phyloP scores from a whole-genome alignment of 64 coral and sea anemone genomes.

The Catalaphyllia jardinei region DNA sequence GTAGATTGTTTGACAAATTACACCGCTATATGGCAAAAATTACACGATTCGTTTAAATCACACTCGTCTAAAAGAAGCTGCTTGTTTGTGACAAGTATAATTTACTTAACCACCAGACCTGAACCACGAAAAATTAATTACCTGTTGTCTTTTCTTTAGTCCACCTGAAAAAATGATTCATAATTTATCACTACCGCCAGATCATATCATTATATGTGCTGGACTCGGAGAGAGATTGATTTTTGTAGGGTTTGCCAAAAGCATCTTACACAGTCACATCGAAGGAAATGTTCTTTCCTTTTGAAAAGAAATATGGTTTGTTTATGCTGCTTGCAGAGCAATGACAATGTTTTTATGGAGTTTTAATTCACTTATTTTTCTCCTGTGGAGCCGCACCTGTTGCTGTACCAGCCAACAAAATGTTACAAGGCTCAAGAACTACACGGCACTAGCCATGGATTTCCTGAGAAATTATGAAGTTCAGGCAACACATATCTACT shows the following conservation, averaged over 20 bases:
- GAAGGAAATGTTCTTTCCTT: not conserved
- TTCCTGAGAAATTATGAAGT: constrained; percentile 49
- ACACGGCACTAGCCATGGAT: constrained; percentile 40
- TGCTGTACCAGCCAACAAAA: not conserved
- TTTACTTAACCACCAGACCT: constrained; percentile 21
- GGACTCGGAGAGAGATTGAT: not conserved
- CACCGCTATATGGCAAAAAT: not conserved
- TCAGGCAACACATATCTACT: constrained; percentile 14
- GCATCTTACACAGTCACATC: not conserved
- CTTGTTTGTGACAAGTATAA: not conserved
- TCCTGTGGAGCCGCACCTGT: not conserved
- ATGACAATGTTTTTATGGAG: constrained; percentile 10
- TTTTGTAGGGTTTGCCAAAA: not conserved
- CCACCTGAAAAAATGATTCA: not conserved
- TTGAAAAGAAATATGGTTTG: not conserved
- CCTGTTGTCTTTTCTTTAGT: not conserved
- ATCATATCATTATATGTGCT: constrained; percentile 24
- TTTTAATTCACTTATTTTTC: not conserved
- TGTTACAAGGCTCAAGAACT: constrained; percentile 41
- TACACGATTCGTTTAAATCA: not conserved
- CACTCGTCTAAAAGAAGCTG: not conserved
- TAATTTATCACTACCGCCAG: constrained; percentile 32
- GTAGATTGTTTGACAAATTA: not conserved
- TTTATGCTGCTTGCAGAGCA: not conserved
- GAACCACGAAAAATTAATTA: not conserved